A percentile compares a stretch with the other conserved stretches of the same genome.
These are phyloP conservation scores for Vulpes ferrilata DNA, from an alignment of 2,113 vertebrate genomes.

Conservation along the genomic window DNA sequence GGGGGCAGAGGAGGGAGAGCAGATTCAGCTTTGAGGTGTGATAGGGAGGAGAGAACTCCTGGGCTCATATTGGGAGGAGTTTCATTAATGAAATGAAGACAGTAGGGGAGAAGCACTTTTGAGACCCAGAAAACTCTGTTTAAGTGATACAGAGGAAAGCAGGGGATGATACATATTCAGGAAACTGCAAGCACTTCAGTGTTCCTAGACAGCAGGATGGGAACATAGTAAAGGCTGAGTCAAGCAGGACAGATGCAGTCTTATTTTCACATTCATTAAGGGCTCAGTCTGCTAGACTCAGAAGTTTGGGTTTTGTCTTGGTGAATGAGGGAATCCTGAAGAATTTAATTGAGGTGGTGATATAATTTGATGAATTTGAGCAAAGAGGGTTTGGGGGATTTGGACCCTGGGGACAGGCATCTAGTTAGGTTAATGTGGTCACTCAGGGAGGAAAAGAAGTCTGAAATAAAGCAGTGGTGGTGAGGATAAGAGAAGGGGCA, in stretches of 20 bases:
- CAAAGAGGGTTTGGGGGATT: background rate
- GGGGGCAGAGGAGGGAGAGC: background rate
- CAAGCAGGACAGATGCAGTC: background rate
- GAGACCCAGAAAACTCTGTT: background rate
- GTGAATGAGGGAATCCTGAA: background rate
- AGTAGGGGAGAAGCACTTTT: background rate
- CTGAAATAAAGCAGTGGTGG: too few species aligned
- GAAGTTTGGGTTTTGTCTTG: background rate
- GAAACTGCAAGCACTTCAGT: background rate
- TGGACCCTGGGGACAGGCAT: background rate
- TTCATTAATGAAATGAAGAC: background rate
- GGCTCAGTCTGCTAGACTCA: background rate
- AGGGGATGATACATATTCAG: background rate
- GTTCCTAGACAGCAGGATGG: background rate
- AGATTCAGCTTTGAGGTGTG: background rate
- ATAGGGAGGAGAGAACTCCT: background rate
- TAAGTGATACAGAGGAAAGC: background rate
- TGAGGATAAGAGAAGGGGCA: background rate
- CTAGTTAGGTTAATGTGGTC: background rate
- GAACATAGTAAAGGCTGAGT: background rate
- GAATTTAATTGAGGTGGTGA: background rate
- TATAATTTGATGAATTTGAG: background rate
- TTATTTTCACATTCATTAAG: background rate
- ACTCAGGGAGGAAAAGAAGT: too few species aligned
- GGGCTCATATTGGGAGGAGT: background rate